Percentiles rank a stretch among this genome's conserved stretches.
phyloP scores from a whole-genome alignment of 2,113 vertebrate genomes.

The Geococcyx californianus region DNA sequence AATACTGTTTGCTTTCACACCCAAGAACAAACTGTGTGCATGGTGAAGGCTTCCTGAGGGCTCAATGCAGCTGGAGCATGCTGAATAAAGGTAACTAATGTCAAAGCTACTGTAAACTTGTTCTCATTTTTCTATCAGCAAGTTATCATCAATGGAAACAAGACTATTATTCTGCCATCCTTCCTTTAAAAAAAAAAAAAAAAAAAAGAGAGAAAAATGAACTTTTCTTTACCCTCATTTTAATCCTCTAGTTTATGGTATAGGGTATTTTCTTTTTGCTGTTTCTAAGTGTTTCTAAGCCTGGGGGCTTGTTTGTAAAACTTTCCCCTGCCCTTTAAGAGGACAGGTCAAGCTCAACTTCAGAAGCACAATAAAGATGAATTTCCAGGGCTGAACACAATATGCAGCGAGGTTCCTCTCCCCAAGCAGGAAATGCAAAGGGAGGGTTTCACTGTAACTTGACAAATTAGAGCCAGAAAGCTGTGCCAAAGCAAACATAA shows the following conservation, averaged over 20 bases:
- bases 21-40: constrained; percentile 88
- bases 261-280: not conserved
- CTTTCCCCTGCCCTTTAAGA: not conserved
- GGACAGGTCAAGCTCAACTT: constrained; percentile 36
- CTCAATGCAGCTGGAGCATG: constrained; percentile 89
- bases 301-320: not conserved
- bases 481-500: constrained; percentile 68
- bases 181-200: not conserved
- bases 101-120: constrained; percentile 92
- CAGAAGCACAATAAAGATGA: constrained; percentile 4
- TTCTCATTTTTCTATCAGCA: constrained; percentile 82
- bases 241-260: not conserved
- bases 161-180: constrained; percentile 53
- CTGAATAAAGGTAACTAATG: constrained; percentile 91
- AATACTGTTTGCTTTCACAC: constrained; percentile 90
- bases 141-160: constrained; percentile 83
- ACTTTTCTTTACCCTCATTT: constrained; percentile 1
- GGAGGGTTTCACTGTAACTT: constrained; percentile 63
- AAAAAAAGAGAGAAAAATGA: not conserved
- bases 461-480: constrained; percentile 63
- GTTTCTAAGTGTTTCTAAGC: not conserved
- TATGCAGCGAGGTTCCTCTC: constrained; percentile 38
- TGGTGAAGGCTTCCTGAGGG: constrained; percentile 91
- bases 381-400: constrained; percentile 54
- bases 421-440: constrained; percentile 71